Percentiles rank a stretch among this genome's conserved stretches.
These are phyloP conservation scores for Pammene aurita DNA, from an alignment of 2,888 invertebrate species.

Conservation along the genomic window DNA sequence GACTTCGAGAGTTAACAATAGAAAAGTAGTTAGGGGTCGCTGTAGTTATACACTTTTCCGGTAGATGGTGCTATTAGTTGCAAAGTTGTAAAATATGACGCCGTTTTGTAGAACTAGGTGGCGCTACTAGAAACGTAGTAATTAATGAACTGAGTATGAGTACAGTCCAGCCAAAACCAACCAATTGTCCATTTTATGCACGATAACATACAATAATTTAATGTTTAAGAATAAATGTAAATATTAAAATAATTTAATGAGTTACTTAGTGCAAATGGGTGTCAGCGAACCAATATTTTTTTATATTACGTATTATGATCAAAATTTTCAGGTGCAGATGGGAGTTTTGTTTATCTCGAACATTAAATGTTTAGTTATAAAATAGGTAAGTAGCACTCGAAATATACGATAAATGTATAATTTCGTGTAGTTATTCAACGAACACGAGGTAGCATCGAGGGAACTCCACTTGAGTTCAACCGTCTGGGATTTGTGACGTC, in stretches of 20 bases:
- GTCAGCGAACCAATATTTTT: no score
- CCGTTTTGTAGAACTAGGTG: background rate
- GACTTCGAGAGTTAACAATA: background rate
- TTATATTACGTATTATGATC: no score
- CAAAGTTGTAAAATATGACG: background rate
- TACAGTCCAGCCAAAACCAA: no score
- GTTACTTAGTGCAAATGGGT: no score
- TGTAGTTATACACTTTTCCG: background rate
- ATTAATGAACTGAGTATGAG: background rate
- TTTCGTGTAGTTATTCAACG: constrained; percentile 47
- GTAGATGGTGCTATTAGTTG: constrained; percentile 6
- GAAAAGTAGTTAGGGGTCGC: background rate
- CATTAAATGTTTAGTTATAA: no score
- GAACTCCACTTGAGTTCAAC: constrained; percentile 52
- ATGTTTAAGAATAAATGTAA: no score
- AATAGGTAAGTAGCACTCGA: no score
- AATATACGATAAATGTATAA: constrained; percentile 3
- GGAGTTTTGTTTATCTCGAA: no score
- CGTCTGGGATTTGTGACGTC: constrained; percentile 45
- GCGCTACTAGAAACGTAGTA: background rate
- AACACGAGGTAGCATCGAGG: constrained; percentile 50
- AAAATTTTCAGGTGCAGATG: no score
- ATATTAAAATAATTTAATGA: no score
- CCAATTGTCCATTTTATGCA: no score
- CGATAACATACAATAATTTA: no score